Base-by-base conservation (phyloP, 1,140 invertebrate species). In the Holcopasites calliopsidis region DNA sequence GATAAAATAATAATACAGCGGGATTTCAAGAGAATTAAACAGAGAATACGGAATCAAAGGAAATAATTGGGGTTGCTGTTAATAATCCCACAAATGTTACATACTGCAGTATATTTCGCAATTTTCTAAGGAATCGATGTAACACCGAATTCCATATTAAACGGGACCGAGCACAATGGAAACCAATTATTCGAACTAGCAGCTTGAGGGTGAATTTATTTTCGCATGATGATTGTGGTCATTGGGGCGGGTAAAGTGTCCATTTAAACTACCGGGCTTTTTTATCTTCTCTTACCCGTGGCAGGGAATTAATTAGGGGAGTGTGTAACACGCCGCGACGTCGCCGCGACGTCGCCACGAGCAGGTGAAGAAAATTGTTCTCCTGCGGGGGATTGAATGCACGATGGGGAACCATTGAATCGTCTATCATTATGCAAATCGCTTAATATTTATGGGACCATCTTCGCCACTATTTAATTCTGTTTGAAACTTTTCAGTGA, bases 401-500 rank as follows among this genome's bases (percentile, higher is more conserved):
- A 66, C 40, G 28, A 3, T 42, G 8, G 13, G 6, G 28, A n/a
- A 54, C 13, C 7, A 18, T 50, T 54, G 52, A 52, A 73, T 50
- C 38, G 28, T 73, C 18, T 54, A 7, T 40, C 38, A 58, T 35
- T 35, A 64, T 52, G 13, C 38, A 40, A 38, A 31, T 31, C 13
- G 16, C 28, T 35, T 38, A 60, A 6, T 40, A 7, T 5, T n/a
- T 2, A 11, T 13, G 11, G n/a, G 16, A 18, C 13, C 10, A 44
- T 61, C 1, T 18, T 33, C 8, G 16, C 11, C n/a, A 18, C 0
- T 21, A 44, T 13, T 44, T 31, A 33, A n/a, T n/a, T 57, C 23
- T 1, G 28, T 77, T 58, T 5, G 2, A 57, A 57, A 55, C 7
- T 88, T 90, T 93, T 89, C 90, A 97, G 96, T 6, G 95, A 96